Evolutionary conservation across 2,113 vertebrate species (phyloP), one percentile per base, ranked within the genome.

Genomic region (Argyrosomus japonicus): DNA sequence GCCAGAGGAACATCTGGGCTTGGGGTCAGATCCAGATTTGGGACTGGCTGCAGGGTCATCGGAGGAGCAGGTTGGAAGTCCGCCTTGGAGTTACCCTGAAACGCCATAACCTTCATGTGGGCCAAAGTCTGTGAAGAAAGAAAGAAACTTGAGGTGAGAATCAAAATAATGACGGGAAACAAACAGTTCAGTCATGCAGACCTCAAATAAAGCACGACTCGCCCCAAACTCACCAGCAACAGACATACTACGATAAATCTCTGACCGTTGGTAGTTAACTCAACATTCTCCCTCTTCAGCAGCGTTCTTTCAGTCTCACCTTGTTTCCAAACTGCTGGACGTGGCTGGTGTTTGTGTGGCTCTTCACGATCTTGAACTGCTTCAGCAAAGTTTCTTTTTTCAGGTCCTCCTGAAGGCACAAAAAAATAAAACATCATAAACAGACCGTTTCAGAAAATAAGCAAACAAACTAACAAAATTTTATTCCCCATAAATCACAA

Each of bases 271-370:
- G 64, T 3, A 9, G 5, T 10, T 58, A 43, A 50, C 2, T 50
- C 0, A 0, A 13, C 29, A 23, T 36, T 53, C 2, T 21, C 17
- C 77, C 58, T 40, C 29, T 11, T 50, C 48, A 8, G 50, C 21
- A 21, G 47, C 4, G 14, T 25, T 29, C 6, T 17, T 12, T 56
- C 25, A 6, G 23, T 4, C 10, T 93, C 86, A 97, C 97, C 93
- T 96, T 97, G 94, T 99, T 99, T 21, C 98, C 98, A 2, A 93
- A 99, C 91, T 99, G 98, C 97, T 97, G 97, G 83, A 99, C 98
- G 0, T 99, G 98, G 88, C 98, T 99, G 54, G 97, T 98, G 94
- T 98, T 97, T 36, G 98, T 99, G 87, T 95, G 96, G 1, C 88
- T 94, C 92, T 96, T 98, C 4, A 99, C 98, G 40, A 99, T 94